These are phyloP conservation scores for Notiomystis cincta DNA, from an alignment of 2,113 vertebrate species.

Conservation along the genomic window DNA sequence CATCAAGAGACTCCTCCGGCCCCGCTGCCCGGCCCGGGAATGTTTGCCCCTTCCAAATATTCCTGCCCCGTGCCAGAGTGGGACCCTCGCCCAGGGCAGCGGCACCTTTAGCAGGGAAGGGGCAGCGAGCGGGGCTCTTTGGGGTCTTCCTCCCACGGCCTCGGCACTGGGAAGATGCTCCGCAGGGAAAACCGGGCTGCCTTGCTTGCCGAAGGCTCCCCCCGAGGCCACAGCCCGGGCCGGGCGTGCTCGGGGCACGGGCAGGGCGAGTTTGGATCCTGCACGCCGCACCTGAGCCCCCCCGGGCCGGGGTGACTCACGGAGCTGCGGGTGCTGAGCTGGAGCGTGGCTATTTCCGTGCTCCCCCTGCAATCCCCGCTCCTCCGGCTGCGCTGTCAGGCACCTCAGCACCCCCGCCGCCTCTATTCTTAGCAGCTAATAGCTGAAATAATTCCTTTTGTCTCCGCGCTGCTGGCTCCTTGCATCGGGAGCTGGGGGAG, in stretches of 20 bases:
- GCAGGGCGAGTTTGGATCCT: rapidly evolving
- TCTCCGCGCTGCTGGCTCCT: constrained; percentile 2
- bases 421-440: constrained; percentile 60
- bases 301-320: not conserved
- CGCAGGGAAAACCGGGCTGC: not conserved
- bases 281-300: not conserved
- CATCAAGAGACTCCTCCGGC: not conserved
- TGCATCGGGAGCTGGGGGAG: not conserved
- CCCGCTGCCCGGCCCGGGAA: not conserved
- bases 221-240: not conserved
- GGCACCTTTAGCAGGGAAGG: rapidly evolving
- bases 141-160: rapidly evolving
- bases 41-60: not conserved
- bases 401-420: constrained; percentile 3
- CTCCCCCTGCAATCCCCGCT: not conserved
- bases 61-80: rapidly evolving
- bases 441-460: constrained; percentile 54
- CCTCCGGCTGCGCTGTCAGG: not conserved
- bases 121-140: rapidly evolving
- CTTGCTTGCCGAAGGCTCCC: rapidly evolving
- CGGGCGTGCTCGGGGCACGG: not conserved
- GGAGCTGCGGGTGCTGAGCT: not conserved
- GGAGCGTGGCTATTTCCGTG: not conserved
- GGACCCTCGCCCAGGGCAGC: not conserved
- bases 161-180: rapidly evolving